phyloP scores from a whole-genome alignment of 2,113 vertebrate genomes.

The Psilopsiagon aurifrons region DNA sequence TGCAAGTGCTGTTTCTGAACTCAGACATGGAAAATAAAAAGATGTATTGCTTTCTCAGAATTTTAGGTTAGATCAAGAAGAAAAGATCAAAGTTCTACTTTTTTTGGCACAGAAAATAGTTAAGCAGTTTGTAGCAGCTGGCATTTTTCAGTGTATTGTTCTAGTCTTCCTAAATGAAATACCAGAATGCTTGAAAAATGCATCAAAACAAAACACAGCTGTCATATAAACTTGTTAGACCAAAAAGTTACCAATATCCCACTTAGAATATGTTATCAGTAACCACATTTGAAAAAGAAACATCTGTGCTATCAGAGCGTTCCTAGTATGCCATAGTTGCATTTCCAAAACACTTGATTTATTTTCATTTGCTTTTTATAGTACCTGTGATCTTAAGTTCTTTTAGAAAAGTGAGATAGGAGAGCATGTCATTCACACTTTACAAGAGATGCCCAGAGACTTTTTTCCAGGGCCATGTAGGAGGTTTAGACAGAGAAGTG shows the following conservation, averaged over 20 bases:
- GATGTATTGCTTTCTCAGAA: background rate
- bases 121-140: background rate
- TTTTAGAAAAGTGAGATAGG: background rate
- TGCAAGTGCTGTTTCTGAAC: background rate
- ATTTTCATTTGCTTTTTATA: conserved; percentile 23
- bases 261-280: background rate
- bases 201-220: background rate
- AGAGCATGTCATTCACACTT: background rate
- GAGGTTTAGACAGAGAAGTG: background rate
- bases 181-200: background rate
- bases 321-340: background rate
- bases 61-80: conserved; percentile 28
- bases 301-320: background rate
- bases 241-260: background rate
- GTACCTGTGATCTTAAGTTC: background rate
- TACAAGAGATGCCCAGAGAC: background rate
- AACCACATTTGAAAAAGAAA: background rate
- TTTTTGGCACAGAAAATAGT: conserved; percentile 17
- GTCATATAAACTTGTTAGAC: background rate
- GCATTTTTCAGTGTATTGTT: conserved; percentile 37
- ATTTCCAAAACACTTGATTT: background rate
- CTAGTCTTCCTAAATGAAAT: conserved; percentile 5
- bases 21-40: background rate
- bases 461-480: background rate
- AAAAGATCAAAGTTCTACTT: conserved; percentile 52